phyloP scores from a whole-genome alignment of 1,140 invertebrate species.

The Calephelis nemesis region DNA sequence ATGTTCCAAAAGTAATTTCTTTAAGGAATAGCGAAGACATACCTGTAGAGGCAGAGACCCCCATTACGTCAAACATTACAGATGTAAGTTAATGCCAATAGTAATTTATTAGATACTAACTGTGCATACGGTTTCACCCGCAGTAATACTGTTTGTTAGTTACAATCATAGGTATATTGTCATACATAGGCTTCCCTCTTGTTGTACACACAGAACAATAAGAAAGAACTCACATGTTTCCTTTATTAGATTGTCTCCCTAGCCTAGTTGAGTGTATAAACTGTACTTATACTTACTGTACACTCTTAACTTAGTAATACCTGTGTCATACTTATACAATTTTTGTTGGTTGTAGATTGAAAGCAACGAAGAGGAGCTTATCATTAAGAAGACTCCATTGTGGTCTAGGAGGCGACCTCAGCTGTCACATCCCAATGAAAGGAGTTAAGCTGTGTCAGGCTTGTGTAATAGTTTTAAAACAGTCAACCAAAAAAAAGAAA shows the following conservation, averaged over 20 bases:
- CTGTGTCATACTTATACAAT: neutral
- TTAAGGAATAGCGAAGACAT: neutral
- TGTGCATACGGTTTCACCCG: neutral
- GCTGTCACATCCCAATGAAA: neutral
- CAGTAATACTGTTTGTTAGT: too few relatives aligned
- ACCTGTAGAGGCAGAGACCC: neutral
- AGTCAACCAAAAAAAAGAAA: slow-evolving; percentile 1
- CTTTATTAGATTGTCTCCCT: too few relatives aligned
- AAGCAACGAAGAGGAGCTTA: neutral
- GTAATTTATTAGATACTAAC: neutral
- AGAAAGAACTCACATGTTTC: too few relatives aligned
- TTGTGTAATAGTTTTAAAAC: neutral
- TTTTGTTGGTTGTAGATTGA: neutral
- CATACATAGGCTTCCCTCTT: too few relatives aligned
- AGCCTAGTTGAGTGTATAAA: too few relatives aligned
- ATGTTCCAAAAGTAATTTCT: neutral
- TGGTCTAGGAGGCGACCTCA: neutral
- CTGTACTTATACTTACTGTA: neutral
- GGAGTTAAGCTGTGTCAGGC: slow-evolving; percentile 4
- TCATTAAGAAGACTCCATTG: neutral
- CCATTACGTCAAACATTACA: neutral
- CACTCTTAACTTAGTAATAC: neutral
- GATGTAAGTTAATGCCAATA: neutral
- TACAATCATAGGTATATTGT: too few relatives aligned
- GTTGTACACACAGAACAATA: too few relatives aligned